A percentile compares a stretch with the other conserved stretches of the same genome.
These are phyloP conservation scores for Hephaestus fuliginosus DNA, from an alignment of 2,797 vertebrate genomes.

Conservation along the genomic window DNA sequence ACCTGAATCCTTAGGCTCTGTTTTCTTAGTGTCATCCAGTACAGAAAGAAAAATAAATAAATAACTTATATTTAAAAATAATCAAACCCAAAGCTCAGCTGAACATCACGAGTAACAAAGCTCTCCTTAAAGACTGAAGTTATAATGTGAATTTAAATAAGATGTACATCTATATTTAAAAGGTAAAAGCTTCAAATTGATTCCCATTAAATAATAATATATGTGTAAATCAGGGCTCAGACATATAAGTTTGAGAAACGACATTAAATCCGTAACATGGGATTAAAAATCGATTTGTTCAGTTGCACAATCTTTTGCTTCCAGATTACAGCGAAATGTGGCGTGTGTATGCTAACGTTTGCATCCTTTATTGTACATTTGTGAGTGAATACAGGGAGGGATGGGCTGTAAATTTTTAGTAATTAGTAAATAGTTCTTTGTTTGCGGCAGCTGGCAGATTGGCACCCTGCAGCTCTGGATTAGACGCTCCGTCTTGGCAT, in stretches of 20 bases:
- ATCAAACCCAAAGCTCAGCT: no score
- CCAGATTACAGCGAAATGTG: background rate
- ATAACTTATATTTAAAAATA: background rate
- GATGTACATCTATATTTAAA: background rate
- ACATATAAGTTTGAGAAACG: background rate
- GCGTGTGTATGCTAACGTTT: background rate
- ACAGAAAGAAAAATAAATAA: background rate
- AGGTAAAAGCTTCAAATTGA: background rate
- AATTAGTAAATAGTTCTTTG: slow-evolving; percentile 17
- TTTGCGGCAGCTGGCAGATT: slow-evolving; percentile 49
- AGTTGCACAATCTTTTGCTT: background rate
- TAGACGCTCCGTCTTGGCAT: slow-evolving; percentile 59
- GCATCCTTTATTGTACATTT: background rate
- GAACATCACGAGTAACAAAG: background rate
- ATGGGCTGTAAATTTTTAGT: background rate
- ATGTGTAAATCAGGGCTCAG: background rate
- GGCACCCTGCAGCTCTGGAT: slow-evolving; percentile 68
- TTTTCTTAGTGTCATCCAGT: background rate
- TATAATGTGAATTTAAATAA: background rate
- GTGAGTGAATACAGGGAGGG: background rate
- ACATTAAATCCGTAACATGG: background rate
- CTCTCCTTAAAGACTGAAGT: background rate
- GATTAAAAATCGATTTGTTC: slow-evolving; percentile 4
- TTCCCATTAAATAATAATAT: background rate
- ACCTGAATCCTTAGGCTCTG: background rate